Base-by-base conservation (phyloP, 2,888 invertebrate species). In the Carabus problematicus region DNA sequence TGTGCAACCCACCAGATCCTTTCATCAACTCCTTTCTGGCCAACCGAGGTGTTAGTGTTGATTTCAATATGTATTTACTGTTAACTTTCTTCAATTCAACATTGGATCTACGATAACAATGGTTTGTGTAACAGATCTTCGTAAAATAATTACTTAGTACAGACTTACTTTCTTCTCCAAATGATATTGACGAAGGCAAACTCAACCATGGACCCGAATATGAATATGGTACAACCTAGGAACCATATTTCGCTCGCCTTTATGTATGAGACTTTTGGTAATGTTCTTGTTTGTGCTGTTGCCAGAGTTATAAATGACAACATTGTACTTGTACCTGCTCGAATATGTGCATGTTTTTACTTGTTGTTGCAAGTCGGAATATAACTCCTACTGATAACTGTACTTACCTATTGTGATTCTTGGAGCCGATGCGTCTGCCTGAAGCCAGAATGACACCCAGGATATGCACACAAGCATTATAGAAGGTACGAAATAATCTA, bases 211-310 rank as follows among this genome's bases (percentile, higher is more conserved):
- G 93, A 93, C 14, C 91, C 90, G 80, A 94, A 94, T 73, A 94
- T 92, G 77, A 94, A 94, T 54, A 90, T 89, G 1, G 90, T 91
- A 77, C 94, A 94, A 4, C 91, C 93, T 64, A 95, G 82, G 80
- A 94, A 94, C 94, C 94, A 95, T 71, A 94, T 91, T 81, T 95
- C 94, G 72, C 93, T 93, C 1, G 93, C 92, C 82, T 94, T 95
- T 71, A 94, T 93, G 77, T 94, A 94, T 1, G 94, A 94, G 18
- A 94, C 94, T 81, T 94, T 94, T 0, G 94, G 94, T 71, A 94
- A 81, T 6, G 91, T 92, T 81, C 93, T 93, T 59, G 91, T 92
- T 75, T 93, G 91, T 42, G 93, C 92, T 7, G 93, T 91, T 42
- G 93, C 93, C 71, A 94, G 83, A 11, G 94, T 94, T 75, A 94